Conservation (phyloP, 2,888 invertebrate genomes). For the Willowsia nigromaculata region DNA sequence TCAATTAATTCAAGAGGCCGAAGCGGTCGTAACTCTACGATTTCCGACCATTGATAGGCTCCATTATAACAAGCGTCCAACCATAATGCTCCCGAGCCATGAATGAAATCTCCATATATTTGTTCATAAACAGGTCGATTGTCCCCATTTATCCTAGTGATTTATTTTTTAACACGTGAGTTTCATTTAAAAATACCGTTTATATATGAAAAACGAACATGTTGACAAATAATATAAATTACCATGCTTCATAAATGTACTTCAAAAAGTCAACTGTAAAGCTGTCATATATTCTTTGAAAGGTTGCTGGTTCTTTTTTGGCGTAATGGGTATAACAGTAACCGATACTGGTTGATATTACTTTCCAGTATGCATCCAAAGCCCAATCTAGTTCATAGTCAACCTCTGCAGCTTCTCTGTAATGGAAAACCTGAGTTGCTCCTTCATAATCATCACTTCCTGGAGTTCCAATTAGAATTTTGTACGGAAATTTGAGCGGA, state of each 20-base stretch:
- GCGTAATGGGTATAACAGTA: constrained; percentile 59
- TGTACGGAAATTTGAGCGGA: constrained; percentile 45
- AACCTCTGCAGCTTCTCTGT: constrained; percentile 66
- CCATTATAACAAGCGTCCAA: constrained; percentile 66
- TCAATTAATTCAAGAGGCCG: constrained; percentile 44
- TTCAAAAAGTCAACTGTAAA: constrained; percentile 55
- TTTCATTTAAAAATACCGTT: neutral
- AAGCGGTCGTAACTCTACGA: constrained; percentile 28
- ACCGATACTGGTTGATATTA: constrained; percentile 62
- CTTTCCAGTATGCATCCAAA: constrained; percentile 65
- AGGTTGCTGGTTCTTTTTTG: constrained; percentile 8
- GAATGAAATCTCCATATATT: constrained; percentile 62
- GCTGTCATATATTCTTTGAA: constrained; percentile 26
- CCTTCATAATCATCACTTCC: neutral
- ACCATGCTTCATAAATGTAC: constrained; percentile 49
- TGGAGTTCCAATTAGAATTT: constrained; percentile 32
- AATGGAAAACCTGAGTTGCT: constrained; percentile 24
- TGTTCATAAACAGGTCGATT: constrained; percentile 42
- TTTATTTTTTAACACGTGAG: neutral
- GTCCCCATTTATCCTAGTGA: constrained; percentile 44
- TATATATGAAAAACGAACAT: no score
- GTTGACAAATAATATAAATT: neutral
- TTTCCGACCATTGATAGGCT: constrained; percentile 45
- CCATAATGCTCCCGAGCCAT: constrained; percentile 55
- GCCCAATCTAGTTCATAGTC: constrained; percentile 67